A percentile compares a stretch with the other conserved stretches of the same genome.
These are phyloP conservation scores for Cydia strobilella DNA, from an alignment of 1,140 invertebrate species.

Conservation along the genomic window DNA sequence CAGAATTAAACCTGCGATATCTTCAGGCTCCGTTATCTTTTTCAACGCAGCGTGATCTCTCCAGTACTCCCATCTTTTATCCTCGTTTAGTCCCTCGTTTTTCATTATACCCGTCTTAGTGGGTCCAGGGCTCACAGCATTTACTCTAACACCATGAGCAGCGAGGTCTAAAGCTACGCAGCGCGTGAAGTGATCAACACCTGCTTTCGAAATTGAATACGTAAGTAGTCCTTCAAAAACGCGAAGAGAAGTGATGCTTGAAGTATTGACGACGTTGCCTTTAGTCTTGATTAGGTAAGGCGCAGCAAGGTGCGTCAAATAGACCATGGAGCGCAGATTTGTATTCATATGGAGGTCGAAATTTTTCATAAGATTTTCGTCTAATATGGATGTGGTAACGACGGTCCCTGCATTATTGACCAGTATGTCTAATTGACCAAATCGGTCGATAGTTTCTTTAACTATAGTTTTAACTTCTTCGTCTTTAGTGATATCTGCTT, in stretches of 20 bases:
- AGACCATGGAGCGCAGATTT: conserved; percentile 85
- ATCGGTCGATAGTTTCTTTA: conserved; percentile 80
- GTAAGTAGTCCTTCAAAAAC: too few species aligned
- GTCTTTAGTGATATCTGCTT: conserved; percentile 84
- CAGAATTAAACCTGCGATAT: conserved; percentile 36
- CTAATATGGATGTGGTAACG: conserved; percentile 82
- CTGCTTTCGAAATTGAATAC: conserved; percentile 26
- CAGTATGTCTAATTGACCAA: conserved; percentile 82
- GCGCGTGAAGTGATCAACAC: conserved; percentile 26
- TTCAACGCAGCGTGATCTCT: background rate
- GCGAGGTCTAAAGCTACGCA: conserved; percentile 23
- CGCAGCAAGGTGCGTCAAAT: conserved; percentile 85
- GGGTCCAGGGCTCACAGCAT: background rate
- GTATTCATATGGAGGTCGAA: conserved; percentile 85
- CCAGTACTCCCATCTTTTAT: background rate
- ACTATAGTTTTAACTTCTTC: conserved; percentile 82
- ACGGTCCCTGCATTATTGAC: conserved; percentile 89
- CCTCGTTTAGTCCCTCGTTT: background rate
- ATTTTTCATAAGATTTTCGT: conserved; percentile 83
- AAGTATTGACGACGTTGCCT: conserved; percentile 88
- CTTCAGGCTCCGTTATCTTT: conserved; percentile 32
- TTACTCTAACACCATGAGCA: background rate
- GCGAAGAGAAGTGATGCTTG: conserved; percentile 82
- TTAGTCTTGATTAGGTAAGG: conserved; percentile 85
- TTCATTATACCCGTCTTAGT: background rate